These are phyloP conservation scores for Drosophila vallismaia DNA, from an alignment of 2,888 invertebrate species.

Conservation along the genomic window DNA sequence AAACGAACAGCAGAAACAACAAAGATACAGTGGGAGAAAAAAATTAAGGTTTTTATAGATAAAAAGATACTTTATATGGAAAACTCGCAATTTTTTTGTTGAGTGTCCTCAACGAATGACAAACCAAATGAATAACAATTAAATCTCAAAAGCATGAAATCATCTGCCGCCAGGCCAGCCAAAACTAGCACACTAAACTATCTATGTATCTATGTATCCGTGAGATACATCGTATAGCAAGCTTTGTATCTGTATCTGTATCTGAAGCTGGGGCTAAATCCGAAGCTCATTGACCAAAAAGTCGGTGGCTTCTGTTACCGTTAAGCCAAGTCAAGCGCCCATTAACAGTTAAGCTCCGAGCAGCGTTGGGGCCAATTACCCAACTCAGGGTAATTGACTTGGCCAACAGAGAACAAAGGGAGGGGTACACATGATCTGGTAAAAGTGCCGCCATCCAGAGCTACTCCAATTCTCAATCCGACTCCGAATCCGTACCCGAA, in stretches of 20 bases:
- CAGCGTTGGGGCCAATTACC: conserved; percentile 69
- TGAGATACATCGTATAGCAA: not conserved
- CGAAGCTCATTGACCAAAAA: conserved; percentile 76
- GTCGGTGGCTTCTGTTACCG: conserved; percentile 55
- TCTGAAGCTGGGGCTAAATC: conserved; percentile 7
- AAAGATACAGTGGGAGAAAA: not conserved
- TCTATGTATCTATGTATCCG: not conserved
- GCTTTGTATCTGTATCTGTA: not conserved
- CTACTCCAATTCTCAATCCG: conserved; percentile 6
- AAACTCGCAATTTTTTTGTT: not conserved
- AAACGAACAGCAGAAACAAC: conserved; percentile 54
- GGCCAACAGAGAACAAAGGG: conserved; percentile 8
- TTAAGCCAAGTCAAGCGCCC: conserved; percentile 75
- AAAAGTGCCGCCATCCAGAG: conserved; percentile 35
- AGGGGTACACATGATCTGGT: conserved; percentile 18
- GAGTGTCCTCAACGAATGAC: conserved; percentile 12
- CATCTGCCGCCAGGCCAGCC: conserved; percentile 63
- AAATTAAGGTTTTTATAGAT: not conserved
- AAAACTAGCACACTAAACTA: conserved; percentile 60
- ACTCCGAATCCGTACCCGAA: conserved; percentile 18
- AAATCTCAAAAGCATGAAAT: conserved; percentile 78
- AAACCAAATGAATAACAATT: conserved; percentile 74
- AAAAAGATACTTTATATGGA: no score
- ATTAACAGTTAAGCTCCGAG: conserved; percentile 71
- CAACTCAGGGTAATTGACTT: conserved; percentile 66